Evolutionary conservation across 2,797 vertebrate genomes (phyloP).

Genomic region (Sebastes kiyomatsui): DNA sequence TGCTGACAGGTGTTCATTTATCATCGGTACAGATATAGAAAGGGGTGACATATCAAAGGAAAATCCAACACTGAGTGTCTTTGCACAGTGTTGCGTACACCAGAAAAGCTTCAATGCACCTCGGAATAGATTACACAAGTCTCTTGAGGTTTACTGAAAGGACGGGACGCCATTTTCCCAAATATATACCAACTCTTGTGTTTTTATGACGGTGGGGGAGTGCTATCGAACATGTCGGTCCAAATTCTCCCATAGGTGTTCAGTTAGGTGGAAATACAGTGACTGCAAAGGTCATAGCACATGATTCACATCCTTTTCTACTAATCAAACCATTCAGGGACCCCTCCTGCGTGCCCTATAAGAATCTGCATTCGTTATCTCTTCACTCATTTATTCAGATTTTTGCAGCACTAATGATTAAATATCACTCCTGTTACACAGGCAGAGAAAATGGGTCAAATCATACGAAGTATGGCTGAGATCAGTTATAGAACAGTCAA

Average conservation of each 20-base stretch:
- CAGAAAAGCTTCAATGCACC: not conserved
- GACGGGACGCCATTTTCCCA: not conserved
- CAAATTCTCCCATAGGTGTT: not conserved
- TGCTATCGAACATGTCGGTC: not conserved
- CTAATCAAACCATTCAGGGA: slow-evolving; percentile 28
- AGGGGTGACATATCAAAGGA: not conserved
- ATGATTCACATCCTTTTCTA: slow-evolving; percentile 31
- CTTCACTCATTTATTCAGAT: not conserved
- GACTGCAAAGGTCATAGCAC: slow-evolving; percentile 11
- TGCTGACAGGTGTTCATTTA: not conserved
- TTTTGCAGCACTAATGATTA: not conserved
- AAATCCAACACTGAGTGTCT: not conserved
- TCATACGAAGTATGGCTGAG: not conserved
- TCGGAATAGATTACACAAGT: not conserved
- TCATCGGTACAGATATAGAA: not conserved
- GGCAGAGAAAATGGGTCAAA: not conserved
- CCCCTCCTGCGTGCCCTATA: not conserved
- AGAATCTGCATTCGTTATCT: not conserved
- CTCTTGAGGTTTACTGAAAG: not conserved
- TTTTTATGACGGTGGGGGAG: not conserved
- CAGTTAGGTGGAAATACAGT: slow-evolving; percentile 8
- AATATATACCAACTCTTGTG: not conserved
- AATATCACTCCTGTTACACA: not conserved
- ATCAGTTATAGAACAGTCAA: not conserved
- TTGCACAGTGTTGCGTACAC: not conserved